Base-by-base conservation (phyloP, 2,888 invertebrate species). In the Hyppa rectilinea region DNA sequence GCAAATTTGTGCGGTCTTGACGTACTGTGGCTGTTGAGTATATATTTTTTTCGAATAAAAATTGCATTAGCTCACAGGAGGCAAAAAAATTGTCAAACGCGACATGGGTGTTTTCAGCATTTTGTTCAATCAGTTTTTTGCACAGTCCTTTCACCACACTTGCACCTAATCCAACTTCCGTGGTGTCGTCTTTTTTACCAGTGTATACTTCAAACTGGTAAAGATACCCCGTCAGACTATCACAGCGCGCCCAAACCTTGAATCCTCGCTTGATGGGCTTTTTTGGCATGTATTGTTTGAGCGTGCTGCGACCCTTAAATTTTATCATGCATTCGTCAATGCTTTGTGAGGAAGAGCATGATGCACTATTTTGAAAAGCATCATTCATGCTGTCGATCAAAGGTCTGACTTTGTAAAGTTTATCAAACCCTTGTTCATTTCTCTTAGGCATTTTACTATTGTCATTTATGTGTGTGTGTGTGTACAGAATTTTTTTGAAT, bases 391-490 rank as follows among this genome's bases (percentile, higher is more conserved):
- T 45, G 14, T 70, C 26, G 60, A 65, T 65, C 59, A 71, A 26
- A 64, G 71, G 71, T 60, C 64, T 59, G 26, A 71, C 20, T 65
- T 65, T 66, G 55, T 59, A 71, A 0, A 73, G 52, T 62, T 70
- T 74, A 53, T 74, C 74, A 71, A 20, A 66, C 17, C 63, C 66
- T 56, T 50, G 23, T 40, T 75, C 67, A 47, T 49, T 43, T 75
- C 71, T 75, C 55, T 75, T 71, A 23, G 75, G 71, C 71, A 75
- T 71, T 75, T 75, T 9, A 52, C 71, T 75, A 36, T 71, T 71
- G 63, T 75, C 67, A 26, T 75, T 75, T 71, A 75, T n/a, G 40
- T 71, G 71, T 64, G 72, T 55, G 72, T 75, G n/a, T n/a, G n/a
- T 64, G 17, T 64, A 43, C 61, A 67, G 53, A 45, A 63, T 67